A percentile compares a stretch with the other conserved stretches of the same genome.
These are phyloP conservation scores for Tinea semifulvella DNA, from an alignment of 2,888 invertebrate species.

Conservation along the genomic window DNA sequence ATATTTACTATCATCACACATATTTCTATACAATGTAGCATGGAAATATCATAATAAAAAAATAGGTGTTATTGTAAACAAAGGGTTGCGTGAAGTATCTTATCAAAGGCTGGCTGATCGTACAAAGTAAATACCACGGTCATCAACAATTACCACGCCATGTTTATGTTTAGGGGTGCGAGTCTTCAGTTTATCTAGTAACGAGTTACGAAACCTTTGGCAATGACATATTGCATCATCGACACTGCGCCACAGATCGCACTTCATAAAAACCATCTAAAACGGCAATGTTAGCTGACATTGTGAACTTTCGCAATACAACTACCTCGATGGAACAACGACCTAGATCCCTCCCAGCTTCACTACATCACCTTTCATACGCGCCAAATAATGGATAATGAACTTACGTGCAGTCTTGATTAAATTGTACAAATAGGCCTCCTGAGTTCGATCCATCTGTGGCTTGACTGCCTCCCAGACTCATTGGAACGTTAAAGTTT, in stretches of 20 bases:
- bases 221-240: conserved; percentile 61
- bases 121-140: background rate
- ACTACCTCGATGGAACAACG: background rate
- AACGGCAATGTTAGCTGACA: conserved; percentile 29
- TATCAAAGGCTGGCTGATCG: conserved; percentile 3
- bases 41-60: too few species aligned
- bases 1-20: too few species aligned
- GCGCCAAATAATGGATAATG: background rate
- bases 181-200: conserved; percentile 2
- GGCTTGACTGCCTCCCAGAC: conserved; percentile 78
- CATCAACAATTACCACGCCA: conserved; percentile 3
- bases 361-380: background rate
- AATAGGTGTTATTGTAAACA: background rate
- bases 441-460: conserved; percentile 81
- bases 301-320: conserved; percentile 30
- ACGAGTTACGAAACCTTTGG: conserved; percentile 42
- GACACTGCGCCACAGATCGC: conserved; percentile 17
- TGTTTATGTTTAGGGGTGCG: background rate
- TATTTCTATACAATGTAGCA: too few species aligned
- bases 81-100: conserved; percentile 4
- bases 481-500: conserved; percentile 77
- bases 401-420: conserved; percentile 97
- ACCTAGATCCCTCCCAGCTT: background rate
- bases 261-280: background rate
- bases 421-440: conserved; percentile 94